Conservation (phyloP, 2,113 vertebrate genomes). For the Holacanthus passer region DNA sequence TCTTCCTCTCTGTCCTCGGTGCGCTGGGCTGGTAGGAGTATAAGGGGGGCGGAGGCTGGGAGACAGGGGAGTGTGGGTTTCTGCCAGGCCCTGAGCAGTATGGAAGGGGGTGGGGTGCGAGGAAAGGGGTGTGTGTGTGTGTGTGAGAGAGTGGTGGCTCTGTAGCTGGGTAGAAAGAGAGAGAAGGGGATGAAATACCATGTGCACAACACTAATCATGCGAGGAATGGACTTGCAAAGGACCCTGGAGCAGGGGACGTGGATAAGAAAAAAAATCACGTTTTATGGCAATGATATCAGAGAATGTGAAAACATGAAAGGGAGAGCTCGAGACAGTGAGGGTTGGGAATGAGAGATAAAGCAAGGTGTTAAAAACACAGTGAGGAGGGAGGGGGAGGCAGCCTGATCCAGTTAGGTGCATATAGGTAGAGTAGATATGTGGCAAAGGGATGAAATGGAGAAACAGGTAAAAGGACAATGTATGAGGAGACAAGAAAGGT, state of each 20-base stretch:
- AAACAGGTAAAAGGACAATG: slow-evolving; percentile 9
- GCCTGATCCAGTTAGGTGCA: slow-evolving; percentile 11
- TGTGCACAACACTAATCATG: slow-evolving; percentile 19
- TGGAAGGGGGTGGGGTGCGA: slow-evolving; percentile 72
- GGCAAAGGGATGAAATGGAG: neutral
- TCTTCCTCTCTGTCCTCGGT: slow-evolving; percentile 61
- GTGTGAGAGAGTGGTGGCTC: slow-evolving; percentile 62
- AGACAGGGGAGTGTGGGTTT: slow-evolving; percentile 70
- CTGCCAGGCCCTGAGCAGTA: slow-evolving; percentile 72
- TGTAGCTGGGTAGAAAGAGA: slow-evolving; percentile 59
- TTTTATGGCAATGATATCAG: slow-evolving; percentile 43
- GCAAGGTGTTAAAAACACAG: neutral
- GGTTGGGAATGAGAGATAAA: slow-evolving; percentile 25
- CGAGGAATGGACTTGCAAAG: slow-evolving; percentile 23
- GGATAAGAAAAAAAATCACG: slow-evolving; percentile 2
- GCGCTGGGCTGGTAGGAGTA: slow-evolving; percentile 70
- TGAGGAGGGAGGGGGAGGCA: neutral
- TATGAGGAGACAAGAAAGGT: slow-evolving; percentile 12
- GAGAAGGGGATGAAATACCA: slow-evolving; percentile 44
- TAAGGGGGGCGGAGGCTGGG: slow-evolving; percentile 74
- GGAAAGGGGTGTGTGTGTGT: slow-evolving; percentile 49
- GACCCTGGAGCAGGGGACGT: slow-evolving; percentile 5
- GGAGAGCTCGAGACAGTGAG: neutral
- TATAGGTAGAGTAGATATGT: slow-evolving; percentile 12
- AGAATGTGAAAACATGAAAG: slow-evolving; percentile 26